Percentiles rank a stretch among this genome's conserved stretches.
Evolutionary conservation across 1,140 invertebrate species (phyloP).

Genomic region (Hycleus cichorii): DNA sequence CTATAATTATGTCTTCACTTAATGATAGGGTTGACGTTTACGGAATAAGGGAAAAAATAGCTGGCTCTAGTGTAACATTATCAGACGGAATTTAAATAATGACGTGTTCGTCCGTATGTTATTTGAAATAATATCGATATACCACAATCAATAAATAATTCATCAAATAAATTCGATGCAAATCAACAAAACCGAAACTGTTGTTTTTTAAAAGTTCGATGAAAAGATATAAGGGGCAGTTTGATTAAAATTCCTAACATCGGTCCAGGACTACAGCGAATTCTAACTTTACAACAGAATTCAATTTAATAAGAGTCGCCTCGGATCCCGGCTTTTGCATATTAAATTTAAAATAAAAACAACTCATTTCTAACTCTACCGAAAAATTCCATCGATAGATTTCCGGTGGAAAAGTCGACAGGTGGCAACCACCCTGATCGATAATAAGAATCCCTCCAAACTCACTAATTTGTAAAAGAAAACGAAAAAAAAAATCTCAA

Average conservation of each 20-base stretch:
- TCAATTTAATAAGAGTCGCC: slow-evolving; percentile 17
- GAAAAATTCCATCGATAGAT: too few relatives aligned
- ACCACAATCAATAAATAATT: slow-evolving; percentile 19
- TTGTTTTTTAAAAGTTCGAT: slow-evolving; percentile 21
- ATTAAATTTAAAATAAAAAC: neutral
- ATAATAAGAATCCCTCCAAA: too few relatives aligned
- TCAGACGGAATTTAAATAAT: neutral
- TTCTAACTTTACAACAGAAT: slow-evolving; percentile 18
- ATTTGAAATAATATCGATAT: neutral
- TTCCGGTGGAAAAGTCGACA: too few relatives aligned
- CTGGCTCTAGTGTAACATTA: too few relatives aligned
- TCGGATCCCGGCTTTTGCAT: slow-evolving; percentile 4
- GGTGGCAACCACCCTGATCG: too few relatives aligned
- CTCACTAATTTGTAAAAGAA: too few relatives aligned
- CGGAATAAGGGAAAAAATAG: neutral
- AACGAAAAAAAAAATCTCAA: too few relatives aligned
- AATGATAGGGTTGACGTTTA: neutral
- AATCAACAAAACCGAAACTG: slow-evolving; percentile 17
- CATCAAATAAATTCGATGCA: slow-evolving; percentile 19
- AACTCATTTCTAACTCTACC: neutral
- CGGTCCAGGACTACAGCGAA: slow-evolving; percentile 7
- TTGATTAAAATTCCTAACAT: slow-evolving; percentile 34
- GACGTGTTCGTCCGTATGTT: neutral
- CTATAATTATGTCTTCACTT: neutral
- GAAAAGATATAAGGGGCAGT: slow-evolving; percentile 27